Conservation (phyloP, 2,113 vertebrate genomes). For the Catharus bicknelli region DNA sequence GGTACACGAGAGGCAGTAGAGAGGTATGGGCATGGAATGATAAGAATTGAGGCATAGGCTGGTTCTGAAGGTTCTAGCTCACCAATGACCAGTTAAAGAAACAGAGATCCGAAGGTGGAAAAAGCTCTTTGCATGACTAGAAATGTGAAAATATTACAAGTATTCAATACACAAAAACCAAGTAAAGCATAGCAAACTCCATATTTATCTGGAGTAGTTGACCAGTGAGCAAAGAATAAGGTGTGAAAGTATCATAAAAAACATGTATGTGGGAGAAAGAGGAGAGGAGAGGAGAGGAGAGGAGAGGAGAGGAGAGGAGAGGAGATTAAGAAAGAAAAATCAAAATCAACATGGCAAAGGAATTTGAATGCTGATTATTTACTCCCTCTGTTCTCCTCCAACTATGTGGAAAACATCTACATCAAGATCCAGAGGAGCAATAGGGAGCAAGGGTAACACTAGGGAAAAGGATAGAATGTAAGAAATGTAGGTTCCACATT, state of each 20-base stretch:
- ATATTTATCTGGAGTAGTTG: neutral
- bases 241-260: neutral
- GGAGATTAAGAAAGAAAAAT: neutral
- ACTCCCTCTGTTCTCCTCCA: neutral
- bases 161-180: neutral
- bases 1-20: neutral
- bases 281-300: too few relatives aligned
- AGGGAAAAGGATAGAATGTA: neutral
- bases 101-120: neutral
- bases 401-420: neutral
- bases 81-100: neutral
- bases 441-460: neutral
- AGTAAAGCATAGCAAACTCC: neutral
- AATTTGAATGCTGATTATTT: neutral
- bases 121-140: neutral
- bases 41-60: neutral
- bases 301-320: too few relatives aligned
- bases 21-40: neutral
- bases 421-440: neutral
- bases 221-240: neutral
- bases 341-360: neutral
- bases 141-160: neutral
- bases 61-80: neutral
- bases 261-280: neutral
- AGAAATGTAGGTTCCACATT: neutral